A percentile compares a stretch with the other conserved stretches of the same genome.
These are phyloP conservation scores for Petrosia ficiformis DNA, from an alignment of 37 sponge, comb jelly and placozoan species.

Conservation along the genomic window DNA sequence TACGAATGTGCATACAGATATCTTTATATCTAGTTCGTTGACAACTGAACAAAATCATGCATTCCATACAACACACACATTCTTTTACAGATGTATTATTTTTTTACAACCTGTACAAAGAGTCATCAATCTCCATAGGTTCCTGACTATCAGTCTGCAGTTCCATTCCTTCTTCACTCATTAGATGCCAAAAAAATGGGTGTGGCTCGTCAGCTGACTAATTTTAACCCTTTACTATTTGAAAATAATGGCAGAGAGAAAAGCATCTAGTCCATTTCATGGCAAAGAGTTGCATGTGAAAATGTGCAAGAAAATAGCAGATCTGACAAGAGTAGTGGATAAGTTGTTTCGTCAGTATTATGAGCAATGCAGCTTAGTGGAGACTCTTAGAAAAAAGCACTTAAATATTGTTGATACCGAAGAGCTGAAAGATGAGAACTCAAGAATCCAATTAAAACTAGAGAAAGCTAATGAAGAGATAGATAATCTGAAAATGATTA, in stretches of 20 bases:
- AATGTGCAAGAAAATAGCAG: constrained; percentile 26
- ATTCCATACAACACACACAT: too few species aligned
- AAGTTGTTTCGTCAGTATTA: constrained; percentile 14
- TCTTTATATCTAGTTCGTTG: too few species aligned
- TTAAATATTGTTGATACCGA: background rate
- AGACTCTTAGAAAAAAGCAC: background rate
- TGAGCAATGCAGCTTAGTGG: background rate
- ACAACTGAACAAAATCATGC: too few species aligned
- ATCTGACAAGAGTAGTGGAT: constrained; percentile 17
- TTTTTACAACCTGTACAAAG: constrained; percentile 69
- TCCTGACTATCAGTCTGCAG: constrained; percentile 5
- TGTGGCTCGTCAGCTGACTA: background rate
- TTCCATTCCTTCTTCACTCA: too few species aligned
- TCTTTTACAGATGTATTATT: background rate
- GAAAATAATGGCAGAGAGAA: background rate
- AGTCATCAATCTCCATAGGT: constrained; percentile 78
- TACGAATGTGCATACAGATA: too few species aligned
- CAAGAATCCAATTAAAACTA: background rate
- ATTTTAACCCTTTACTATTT: background rate
- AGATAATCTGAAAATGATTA: background rate
- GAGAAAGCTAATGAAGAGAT: background rate
- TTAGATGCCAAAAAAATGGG: background rate
- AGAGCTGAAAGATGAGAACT: background rate
- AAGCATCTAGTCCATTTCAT: too few species aligned
- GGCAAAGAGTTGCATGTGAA: too few species aligned